Evolutionary conservation across 2,797 vertebrate species (phyloP).

Genomic region (Oreortyx pictus): DNA sequence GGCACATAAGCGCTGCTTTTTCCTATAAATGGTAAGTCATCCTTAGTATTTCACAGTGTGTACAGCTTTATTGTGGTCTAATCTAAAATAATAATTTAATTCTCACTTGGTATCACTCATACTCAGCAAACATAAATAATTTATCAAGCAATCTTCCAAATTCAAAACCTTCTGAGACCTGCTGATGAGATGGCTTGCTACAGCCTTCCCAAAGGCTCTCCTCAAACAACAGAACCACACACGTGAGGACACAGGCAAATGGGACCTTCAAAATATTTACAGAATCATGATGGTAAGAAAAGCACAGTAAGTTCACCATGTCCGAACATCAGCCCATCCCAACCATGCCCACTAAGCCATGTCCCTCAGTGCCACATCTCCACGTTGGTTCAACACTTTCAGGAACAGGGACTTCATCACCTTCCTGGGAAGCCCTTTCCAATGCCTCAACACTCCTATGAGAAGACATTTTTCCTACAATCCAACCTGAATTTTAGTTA

Average conservation of each 20-base stretch:
- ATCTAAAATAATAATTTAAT: constrained; percentile 30
- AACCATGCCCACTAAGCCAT: too few relatives aligned
- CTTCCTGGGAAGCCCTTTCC: too few relatives aligned
- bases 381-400: too few relatives aligned
- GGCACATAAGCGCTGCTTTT: background rate
- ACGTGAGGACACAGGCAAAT: background rate
- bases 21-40: background rate
- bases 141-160: constrained; percentile 30
- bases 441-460: too few relatives aligned
- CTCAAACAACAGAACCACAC: background rate
- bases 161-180: constrained; percentile 15
- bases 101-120: background rate
- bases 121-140: constrained; percentile 16
- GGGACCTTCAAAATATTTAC: background rate
- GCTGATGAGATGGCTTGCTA: constrained; percentile 15
- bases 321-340: too few relatives aligned
- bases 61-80: background rate
- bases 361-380: too few relatives aligned
- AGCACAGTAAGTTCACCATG: too few relatives aligned
- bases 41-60: background rate
- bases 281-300: too few relatives aligned
- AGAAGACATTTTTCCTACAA: too few relatives aligned
- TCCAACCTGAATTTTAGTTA: background rate
- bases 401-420: too few relatives aligned
- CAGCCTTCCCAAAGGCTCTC: background rate